Evolutionary conservation across 1,140 invertebrate species (phyloP).

Genomic region (Eulimnadia texana): DNA sequence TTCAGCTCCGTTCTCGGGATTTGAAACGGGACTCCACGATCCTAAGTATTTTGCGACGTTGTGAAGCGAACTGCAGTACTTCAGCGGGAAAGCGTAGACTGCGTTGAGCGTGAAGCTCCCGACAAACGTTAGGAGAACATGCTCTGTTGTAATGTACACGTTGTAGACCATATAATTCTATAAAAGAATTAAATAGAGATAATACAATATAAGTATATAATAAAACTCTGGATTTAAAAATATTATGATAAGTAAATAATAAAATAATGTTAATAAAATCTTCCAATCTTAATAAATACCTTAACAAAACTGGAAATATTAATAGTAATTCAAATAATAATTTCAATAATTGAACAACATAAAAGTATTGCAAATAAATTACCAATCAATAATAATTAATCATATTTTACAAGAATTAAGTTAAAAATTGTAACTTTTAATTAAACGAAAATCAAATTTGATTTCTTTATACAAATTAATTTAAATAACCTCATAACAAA

Average conservation of each 20-base stretch:
- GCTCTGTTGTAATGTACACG: not conserved
- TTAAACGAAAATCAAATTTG: too few relatives aligned
- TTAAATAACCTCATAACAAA: too few relatives aligned
- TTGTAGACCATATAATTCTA: not conserved
- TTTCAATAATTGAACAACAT: too few relatives aligned
- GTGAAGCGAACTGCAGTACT: not conserved
- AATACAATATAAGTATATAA: not conserved
- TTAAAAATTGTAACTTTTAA: too few relatives aligned
- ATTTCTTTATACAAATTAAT: too few relatives aligned
- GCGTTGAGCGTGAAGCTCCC: not conserved
- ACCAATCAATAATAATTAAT: too few relatives aligned
- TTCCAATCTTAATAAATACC: too few relatives aligned
- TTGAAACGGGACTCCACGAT: not conserved
- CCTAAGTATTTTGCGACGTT: not conserved
- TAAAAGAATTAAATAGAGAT: not conserved
- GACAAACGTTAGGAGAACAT: not conserved
- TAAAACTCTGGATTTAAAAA: not conserved
- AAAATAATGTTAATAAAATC: not conserved
- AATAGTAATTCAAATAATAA: too few relatives aligned
- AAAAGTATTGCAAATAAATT: too few relatives aligned
- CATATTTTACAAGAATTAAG: too few relatives aligned
- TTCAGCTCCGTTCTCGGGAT: not conserved
- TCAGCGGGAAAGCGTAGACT: not conserved
- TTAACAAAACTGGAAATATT: too few relatives aligned
- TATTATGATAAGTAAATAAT: not conserved